phyloP scores from a whole-genome alignment of 1,140 invertebrate species.

The Zaprionus gabonicus region DNA sequence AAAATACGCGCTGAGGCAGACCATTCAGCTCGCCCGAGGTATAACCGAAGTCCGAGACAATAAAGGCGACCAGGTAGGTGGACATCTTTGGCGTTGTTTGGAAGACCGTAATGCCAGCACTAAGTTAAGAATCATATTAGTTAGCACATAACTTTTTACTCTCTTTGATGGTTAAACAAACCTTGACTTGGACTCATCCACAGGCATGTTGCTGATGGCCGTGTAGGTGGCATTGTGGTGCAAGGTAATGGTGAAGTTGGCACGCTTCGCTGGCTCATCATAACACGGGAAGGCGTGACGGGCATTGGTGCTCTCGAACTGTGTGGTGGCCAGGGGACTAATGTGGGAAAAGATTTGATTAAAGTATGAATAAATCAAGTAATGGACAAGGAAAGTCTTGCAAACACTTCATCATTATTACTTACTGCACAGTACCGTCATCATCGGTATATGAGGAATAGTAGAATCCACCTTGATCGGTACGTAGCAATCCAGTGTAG shows the following conservation, averaged over 20 bases:
- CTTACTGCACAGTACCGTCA: slow-evolving; percentile 85
- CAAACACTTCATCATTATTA: slow-evolving; percentile 63
- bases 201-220: slow-evolving; percentile 91
- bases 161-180: slow-evolving; percentile 12
- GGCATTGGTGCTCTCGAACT: slow-evolving; percentile 92
- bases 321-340: slow-evolving; percentile 90
- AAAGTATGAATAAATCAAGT: background rate
- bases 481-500: slow-evolving; percentile 86
- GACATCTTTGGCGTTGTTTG: slow-evolving; percentile 84
- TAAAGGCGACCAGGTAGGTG: slow-evolving; percentile 91
- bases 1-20: slow-evolving; percentile 61
- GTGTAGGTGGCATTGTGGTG: slow-evolving; percentile 86
- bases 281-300: slow-evolving; percentile 94
- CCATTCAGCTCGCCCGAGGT: slow-evolving; percentile 74
- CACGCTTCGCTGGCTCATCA: slow-evolving; percentile 94
- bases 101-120: slow-evolving; percentile 64
- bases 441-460: slow-evolving; percentile 88
- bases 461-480: slow-evolving; percentile 91
- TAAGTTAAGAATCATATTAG: background rate
- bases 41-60: slow-evolving; percentile 88
- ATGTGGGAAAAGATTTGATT: background rate
- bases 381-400: background rate
- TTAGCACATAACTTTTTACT: background rate
- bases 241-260: slow-evolving; percentile 90
- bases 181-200: slow-evolving; percentile 38